These are phyloP conservation scores for Caerostris darwini DNA, from an alignment of 1,140 invertebrate species.

Conservation along the genomic window DNA sequence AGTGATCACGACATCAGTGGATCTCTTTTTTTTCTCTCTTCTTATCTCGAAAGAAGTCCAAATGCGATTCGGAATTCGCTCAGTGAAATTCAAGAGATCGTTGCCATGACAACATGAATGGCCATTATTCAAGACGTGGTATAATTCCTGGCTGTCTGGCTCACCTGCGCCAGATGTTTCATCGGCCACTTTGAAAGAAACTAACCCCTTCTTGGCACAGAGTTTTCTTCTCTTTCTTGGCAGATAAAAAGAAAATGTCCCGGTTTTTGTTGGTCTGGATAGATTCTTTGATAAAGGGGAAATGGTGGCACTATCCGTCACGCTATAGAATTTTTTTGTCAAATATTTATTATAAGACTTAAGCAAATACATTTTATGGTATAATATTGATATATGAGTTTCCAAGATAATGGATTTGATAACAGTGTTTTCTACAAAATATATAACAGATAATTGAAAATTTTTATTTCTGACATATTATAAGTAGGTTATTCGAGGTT, in stretches of 20 bases:
- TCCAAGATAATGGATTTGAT: too few relatives aligned
- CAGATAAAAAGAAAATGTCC: neutral
- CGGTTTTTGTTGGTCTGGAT: neutral
- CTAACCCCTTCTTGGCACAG: neutral
- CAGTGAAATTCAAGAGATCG: neutral
- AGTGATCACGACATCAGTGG: neutral
- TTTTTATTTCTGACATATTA: too few relatives aligned
- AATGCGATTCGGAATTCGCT: neutral
- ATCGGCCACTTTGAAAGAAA: neutral
- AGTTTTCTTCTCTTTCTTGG: neutral
- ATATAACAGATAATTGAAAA: too few relatives aligned
- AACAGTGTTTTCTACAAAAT: too few relatives aligned
- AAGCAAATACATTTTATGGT: too few relatives aligned
- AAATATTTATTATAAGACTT: too few relatives aligned
- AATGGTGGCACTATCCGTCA: too few relatives aligned
- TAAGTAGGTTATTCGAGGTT: too few relatives aligned
- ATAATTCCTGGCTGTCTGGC: neutral
- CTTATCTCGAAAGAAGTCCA: conserved; percentile 14
- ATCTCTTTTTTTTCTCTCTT: neutral
- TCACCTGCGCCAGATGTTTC: neutral
- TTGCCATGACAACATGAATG: neutral
- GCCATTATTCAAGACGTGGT: neutral
- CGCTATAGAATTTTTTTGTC: too few relatives aligned
- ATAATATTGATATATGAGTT: too few relatives aligned
- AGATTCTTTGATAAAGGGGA: neutral